Percentiles rank a stretch among this genome's conserved stretches.
phyloP scores from a whole-genome alignment of 2,888 invertebrate genomes.

The Eupithecia centaureata region DNA sequence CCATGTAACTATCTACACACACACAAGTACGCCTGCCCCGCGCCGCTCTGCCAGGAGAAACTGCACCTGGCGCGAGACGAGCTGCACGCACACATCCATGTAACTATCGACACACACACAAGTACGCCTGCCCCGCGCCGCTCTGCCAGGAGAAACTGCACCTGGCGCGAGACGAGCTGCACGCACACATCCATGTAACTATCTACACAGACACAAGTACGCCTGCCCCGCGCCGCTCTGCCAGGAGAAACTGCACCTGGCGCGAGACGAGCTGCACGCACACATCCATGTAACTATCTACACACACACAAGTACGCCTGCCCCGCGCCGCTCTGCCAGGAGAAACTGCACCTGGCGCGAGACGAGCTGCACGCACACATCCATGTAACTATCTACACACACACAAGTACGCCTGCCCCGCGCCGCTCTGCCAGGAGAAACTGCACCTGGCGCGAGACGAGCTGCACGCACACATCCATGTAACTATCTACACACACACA shows the following conservation, averaged over 20 bases:
- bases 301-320: conserved; percentile 74
- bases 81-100: conserved; percentile 58
- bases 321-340: conserved; percentile 69
- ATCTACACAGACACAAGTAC: conserved; percentile 61
- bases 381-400: conserved; percentile 49
- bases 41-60: conserved; percentile 63
- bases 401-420: conserved; percentile 78
- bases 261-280: conserved; percentile 51
- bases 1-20: conserved; percentile 49
- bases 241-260: conserved; percentile 52
- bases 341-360: conserved; percentile 54
- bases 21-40: conserved; percentile 78
- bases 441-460: conserved; percentile 53
- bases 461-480: conserved; percentile 58
- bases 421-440: conserved; percentile 63
- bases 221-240: conserved; percentile 76
- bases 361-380: conserved; percentile 55
- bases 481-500: conserved; percentile 55
- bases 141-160: conserved; percentile 59
- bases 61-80: conserved; percentile 53
- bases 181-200: conserved; percentile 55
- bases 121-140: conserved; percentile 76
- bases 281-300: conserved; percentile 53
- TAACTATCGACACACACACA: conserved; percentile 55
- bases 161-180: conserved; percentile 55